phyloP scores from a whole-genome alignment of 2,113 vertebrate genomes.

The Protobothrops mucrosquamatus region DNA sequence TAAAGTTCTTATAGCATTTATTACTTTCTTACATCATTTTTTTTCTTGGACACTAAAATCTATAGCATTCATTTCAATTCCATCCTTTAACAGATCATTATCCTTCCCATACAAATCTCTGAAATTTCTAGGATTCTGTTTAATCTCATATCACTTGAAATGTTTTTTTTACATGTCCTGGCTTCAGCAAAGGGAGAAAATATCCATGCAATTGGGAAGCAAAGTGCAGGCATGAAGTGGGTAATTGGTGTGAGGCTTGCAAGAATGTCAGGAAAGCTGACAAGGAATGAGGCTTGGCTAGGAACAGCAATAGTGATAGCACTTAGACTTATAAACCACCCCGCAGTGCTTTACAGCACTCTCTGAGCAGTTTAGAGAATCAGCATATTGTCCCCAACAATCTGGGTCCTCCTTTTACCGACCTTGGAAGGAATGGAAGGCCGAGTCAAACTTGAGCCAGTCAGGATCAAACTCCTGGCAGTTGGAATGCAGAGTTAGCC shows the following conservation, averaged over 20 bases:
- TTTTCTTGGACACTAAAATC: background rate
- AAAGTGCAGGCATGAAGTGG: background rate
- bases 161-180: background rate
- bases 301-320: background rate
- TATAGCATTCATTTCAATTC: background rate
- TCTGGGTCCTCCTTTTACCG: background rate
- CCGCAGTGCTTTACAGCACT: background rate
- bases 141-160: background rate
- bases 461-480: background rate
- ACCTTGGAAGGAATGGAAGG: background rate
- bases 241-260: background rate
- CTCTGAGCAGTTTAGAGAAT: background rate
- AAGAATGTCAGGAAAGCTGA: background rate
- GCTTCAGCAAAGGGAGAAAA: background rate
- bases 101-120: background rate
- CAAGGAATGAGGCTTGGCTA: background rate
- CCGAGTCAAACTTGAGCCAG: background rate
- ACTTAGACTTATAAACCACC: background rate
- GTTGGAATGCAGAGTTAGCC: background rate
- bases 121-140: background rate
- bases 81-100: background rate
- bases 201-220: background rate
- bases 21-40: background rate
- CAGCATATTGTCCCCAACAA: background rate
- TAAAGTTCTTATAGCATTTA: background rate